Base-by-base conservation (phyloP, 2,113 vertebrate species). In the Oreotrochilus melanogaster region DNA sequence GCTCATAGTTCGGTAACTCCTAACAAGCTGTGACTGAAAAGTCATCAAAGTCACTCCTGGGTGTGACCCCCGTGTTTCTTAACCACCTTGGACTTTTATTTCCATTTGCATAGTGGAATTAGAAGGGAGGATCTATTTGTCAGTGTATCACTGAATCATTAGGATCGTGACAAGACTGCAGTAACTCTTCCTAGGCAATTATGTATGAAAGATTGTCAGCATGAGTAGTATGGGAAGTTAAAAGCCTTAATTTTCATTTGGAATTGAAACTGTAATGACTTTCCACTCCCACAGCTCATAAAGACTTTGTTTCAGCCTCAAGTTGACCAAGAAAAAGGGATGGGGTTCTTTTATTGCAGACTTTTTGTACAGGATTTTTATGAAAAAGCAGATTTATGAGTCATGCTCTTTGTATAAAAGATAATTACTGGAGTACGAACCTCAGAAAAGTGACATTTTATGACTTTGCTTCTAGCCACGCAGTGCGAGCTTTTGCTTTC, bases 151-250 rank as follows among this genome's bases (percentile, higher is more conserved):
- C 65, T 9, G 15, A 93, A 24, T 61, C 9, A 5, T 94, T 94
- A 67, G 93, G 69, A 95, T 85, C 60, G 80, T 96, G 93, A 93
- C 92, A 93, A 92, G 94, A 76, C 90, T 0, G 13, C 47, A 85
- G 86, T 96, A 95, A 96, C 82, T 95, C 84, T 97, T 97, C 76
- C 91, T 88, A 43, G 64, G 95, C 92, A 94, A 71, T 95, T 92
- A 95, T 70, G 27, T 94, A 84, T 93, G 97, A 96, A 92, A 72
- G 84, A 6, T 79, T 86, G 88, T 93, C 89, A 94, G 86, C 91
- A 35, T 95, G 64, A 96, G 73, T 87, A 84, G 83, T 85, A 85
- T 53, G 47, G 80, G 74, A 96, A 92, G 78, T 31, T 88, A 88
- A 93, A 94, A 89, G 83, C 85, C 70, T 88, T 95, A 61, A 84